Evolutionary conservation across 2,888 invertebrate genomes (phyloP), one percentile per base, ranked within the genome.

Genomic region (Ceriagrion tenellum): DNA sequence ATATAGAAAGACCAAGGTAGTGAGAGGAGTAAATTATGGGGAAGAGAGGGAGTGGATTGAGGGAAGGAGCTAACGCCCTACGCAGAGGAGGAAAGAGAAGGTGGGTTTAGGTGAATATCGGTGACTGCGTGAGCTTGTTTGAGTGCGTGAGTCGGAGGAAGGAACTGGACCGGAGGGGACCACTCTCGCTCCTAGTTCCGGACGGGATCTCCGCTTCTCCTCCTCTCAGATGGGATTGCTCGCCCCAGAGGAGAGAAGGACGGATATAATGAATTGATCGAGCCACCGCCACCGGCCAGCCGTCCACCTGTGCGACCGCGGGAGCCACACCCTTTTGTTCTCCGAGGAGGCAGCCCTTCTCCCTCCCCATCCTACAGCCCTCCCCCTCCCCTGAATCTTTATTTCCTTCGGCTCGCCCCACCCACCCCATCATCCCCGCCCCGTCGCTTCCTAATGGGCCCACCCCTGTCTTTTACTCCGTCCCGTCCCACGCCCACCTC

Each of bases 241-340:
- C n/a, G 81, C 81, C 81, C 47, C 88, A 6, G 55, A 55, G 40
- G 40, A 47, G 47, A 47, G 59, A 20, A 20, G 59, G 89, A 89
- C n/a, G 81, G 35, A 81, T 81, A 89, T n/a, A 89, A 89, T 89
- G 89, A 89, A 89, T 89, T 89, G 89, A 89, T 89, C 89, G 55
- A 55, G 55, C 89, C 89, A 55, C 10, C 35, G 26, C 47, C 47
- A 47, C 47, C 47, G 47, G 47, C 88, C 88, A 26, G 47, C 89
- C 89, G 47, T 89, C 89, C 89, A 89, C 89, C 89, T 89, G 89
- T 89, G 89, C n/a, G 89, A 89, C 55, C 35, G 69, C n/a, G 18
- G 8, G 40, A 40, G 40, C 88, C 88, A 89, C 89, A 55, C 89
- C 89, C 89, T 55, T 55, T 59, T 55, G 55, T 26, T 55, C 89